Conservation (phyloP, 2,797 vertebrate genomes). For the Hypotaenidia okinawae region DNA sequence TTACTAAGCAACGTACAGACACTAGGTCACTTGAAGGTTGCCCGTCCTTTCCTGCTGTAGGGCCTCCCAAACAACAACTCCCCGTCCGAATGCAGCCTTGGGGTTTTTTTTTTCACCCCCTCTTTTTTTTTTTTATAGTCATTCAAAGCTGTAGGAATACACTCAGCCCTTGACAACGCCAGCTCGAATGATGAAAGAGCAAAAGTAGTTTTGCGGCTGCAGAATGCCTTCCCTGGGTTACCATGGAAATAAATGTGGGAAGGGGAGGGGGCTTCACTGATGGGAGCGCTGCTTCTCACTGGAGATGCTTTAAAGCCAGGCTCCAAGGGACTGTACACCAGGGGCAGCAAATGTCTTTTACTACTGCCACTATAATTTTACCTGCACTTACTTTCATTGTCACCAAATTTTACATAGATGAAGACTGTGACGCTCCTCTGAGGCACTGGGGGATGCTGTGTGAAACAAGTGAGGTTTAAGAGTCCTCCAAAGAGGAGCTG, state of each 20-base stretch:
- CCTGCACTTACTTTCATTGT: background rate
- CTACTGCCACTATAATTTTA: background rate
- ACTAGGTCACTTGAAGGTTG: constrained; percentile 76
- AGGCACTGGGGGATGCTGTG: rapidly evolving
- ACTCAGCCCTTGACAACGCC: constrained; percentile 85
- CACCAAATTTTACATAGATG: background rate
- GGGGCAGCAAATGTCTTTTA: background rate
- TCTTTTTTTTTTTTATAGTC: constrained; percentile 15
- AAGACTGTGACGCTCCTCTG: background rate
- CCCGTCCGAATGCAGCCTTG: constrained; percentile 31
- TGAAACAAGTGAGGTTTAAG: rapidly evolving
- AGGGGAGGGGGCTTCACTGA: constrained; percentile 41
- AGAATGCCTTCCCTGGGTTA: constrained; percentile 87
- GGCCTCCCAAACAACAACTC: constrained; percentile 55
- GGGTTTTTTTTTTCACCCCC: background rate
- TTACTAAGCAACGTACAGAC: background rate
- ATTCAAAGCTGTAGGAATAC: constrained; percentile 75
- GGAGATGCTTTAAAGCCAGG: constrained; percentile 19
- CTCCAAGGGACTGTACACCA: background rate
- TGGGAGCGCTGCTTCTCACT: constrained; percentile 50
- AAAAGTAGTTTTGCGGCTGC: constrained; percentile 84
- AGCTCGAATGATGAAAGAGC: constrained; percentile 82
- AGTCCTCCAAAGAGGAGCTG: background rate
- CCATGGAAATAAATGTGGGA: constrained; percentile 90
- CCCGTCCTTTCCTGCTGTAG: constrained; percentile 34